Evolutionary conservation across 2,797 vertebrate species (phyloP).

Genomic region (Antennarius maculatus): DNA sequence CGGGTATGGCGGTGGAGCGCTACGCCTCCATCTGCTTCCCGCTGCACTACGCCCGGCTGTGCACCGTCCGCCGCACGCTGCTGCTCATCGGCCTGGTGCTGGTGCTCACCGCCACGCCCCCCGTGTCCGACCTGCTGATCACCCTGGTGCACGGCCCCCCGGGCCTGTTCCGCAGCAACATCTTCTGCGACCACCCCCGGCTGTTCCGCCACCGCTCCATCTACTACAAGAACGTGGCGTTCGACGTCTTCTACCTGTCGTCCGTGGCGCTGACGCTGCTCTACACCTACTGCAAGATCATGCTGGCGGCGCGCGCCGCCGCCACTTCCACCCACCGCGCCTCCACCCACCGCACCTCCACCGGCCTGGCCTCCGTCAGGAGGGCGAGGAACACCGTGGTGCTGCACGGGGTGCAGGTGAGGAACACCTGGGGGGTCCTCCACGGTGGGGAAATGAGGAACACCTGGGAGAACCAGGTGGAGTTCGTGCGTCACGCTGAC

Average conservation of each 20-base stretch:
- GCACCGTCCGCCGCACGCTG: conserved; percentile 75
- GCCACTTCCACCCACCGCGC: too few species aligned
- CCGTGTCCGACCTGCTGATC: conserved; percentile 79
- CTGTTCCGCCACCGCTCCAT: conserved; percentile 77
- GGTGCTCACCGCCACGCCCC: conserved; percentile 64
- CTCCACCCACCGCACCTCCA: not conserved
- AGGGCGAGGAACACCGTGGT: conserved; percentile 82
- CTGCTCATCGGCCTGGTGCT: conserved; percentile 70
- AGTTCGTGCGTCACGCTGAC: too few species aligned
- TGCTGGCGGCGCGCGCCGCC: conserved; percentile 75
- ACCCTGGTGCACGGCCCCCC: conserved; percentile 65
- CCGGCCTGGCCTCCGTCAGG: conserved; percentile 67
- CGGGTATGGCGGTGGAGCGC: conserved; percentile 83
- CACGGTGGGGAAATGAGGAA: too few species aligned
- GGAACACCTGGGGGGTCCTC: not conserved
- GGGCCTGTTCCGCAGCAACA: conserved; percentile 59
- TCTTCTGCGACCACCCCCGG: conserved; percentile 81
- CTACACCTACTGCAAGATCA: conserved; percentile 84
- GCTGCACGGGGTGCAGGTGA: conserved; percentile 79
- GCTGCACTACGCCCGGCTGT: conserved; percentile 76
- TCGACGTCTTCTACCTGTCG: conserved; percentile 80
- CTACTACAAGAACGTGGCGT: conserved; percentile 82
- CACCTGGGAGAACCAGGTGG: too few species aligned
- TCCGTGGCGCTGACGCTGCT: conserved; percentile 78
- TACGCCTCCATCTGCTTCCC: conserved; percentile 83